phyloP scores from a whole-genome alignment of 2,888 invertebrate genomes.

The Drepanosiphum platanoidis region DNA sequence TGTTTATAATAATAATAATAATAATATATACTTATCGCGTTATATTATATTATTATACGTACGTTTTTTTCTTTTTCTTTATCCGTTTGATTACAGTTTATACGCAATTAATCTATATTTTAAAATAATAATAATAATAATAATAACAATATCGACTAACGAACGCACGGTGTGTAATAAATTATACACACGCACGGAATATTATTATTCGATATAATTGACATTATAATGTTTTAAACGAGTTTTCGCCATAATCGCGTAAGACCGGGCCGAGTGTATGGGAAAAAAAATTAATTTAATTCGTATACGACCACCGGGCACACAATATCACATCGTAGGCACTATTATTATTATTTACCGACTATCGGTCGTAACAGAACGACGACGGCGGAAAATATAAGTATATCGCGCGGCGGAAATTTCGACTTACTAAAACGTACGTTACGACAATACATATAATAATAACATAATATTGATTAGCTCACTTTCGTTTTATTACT shows the following conservation, averaged over 20 bases:
- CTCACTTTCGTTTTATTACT: slow-evolving; percentile 34
- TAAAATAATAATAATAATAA: not conserved
- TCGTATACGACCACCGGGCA: not conserved
- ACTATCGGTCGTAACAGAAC: not conserved
- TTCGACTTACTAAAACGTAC: slow-evolving; percentile 16
- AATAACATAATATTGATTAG: slow-evolving; percentile 27
- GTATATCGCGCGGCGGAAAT: not conserved
- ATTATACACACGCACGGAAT: no score
- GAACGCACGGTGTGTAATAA: no score
- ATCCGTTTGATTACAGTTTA: not conserved
- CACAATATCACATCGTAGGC: not conserved
- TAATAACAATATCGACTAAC: no score
- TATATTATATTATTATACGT: no score
- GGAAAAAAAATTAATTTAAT: not conserved
- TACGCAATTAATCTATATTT: not conserved
- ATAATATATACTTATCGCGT: not conserved
- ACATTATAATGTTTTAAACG: not conserved
- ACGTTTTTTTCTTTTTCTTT: no score
- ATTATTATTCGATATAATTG: no score
- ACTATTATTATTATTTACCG: not conserved
- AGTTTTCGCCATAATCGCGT: not conserved
- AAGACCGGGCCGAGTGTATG: no score
- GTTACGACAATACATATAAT: not conserved
- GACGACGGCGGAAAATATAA: not conserved
- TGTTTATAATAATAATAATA: no score